Base-by-base conservation (phyloP, 1,140 invertebrate genomes). In the Elymnias hypermnestra region DNA sequence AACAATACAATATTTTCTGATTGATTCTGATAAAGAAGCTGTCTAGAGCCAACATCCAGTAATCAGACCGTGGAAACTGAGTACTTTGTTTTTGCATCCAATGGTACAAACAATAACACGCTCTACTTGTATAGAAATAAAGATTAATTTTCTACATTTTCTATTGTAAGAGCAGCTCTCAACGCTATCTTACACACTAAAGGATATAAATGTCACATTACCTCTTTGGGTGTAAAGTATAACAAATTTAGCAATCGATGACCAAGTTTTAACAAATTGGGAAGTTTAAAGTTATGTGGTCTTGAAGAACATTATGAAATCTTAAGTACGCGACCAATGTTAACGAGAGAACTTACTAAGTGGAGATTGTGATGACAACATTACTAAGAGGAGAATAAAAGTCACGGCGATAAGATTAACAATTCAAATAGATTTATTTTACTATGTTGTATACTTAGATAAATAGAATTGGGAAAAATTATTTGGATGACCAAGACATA, bases 11-110 rank as follows among this genome's bases (percentile, higher is more conserved):
- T 50, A 50, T 26, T 79, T 78, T 81, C 72, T 73, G 81, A 83
- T 83, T 71, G 63, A 74, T 72, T 64, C 63, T 69, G 81, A 81
- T 82, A 83, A 75, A 83, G 73, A 81, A 63, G 62, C 65, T 70
- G 75, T 81, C 79, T 81, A 75, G 73, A 83, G 82, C 71, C 82
- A 85, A 85, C 82, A 85, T 83, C 82, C 82, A 83, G 54, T 85
- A 83, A 85, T 83, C 75, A 85, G 78, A 85, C 75, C 82, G 78
- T 85, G 78, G 77, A 82, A 83, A 78, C 75, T 79, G 75, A 76
- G 73, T 76, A 82, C 72, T 61, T 72, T 72, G 75, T 72, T 70
- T 61, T 63, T 57, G 54, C 54, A 62, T 53, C 45, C 35, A 31
- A 42, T 46, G 19, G 26, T 49, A 26, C 67, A 53, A 52, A 53